A percentile compares a stretch with the other conserved stretches of the same genome.
Conservation (phyloP, 2,113 vertebrate genomes). For the Ivindomyrus marchei region DNA sequence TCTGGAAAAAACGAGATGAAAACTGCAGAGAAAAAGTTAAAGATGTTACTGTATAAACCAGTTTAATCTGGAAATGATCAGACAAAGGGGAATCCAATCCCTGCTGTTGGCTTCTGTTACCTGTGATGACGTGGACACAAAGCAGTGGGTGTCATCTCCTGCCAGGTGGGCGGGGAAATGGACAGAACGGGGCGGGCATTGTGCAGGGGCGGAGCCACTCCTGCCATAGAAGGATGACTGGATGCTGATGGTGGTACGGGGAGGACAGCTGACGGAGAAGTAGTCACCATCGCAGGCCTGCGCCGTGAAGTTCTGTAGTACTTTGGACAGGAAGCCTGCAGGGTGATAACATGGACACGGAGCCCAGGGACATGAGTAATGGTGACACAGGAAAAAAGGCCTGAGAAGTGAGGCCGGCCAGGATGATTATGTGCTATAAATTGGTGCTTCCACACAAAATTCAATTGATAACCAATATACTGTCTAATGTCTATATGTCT, state of each 20-base stretch:
- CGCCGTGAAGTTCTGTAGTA: conserved; percentile 76
- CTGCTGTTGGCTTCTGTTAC: conserved; percentile 41
- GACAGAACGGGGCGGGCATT: conserved; percentile 66
- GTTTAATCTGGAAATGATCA: not conserved
- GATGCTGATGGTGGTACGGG: conserved; percentile 79
- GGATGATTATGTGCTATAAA: not conserved
- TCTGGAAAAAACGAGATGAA: not conserved
- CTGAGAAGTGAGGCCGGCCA: not conserved
- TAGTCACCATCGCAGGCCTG: conserved; percentile 81
- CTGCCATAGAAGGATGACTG: conserved; percentile 83
- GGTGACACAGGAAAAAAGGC: not conserved
- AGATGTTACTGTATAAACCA: not conserved
- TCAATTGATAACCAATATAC: not conserved
- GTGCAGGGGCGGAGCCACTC: conserved; percentile 59
- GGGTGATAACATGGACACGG: not conserved
- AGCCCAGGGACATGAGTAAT: not conserved
- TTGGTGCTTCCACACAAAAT: not conserved
- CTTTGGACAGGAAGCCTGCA: conserved; percentile 74
- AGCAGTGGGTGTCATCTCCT: conserved; percentile 70
- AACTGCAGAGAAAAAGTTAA: not conserved
- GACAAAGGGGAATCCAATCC: not conserved
- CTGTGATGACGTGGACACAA: conserved; percentile 76
- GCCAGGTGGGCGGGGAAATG: conserved; percentile 49
- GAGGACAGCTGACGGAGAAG: conserved; percentile 74
- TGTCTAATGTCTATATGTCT: not conserved